These are phyloP conservation scores for Phalacrocorax carbo DNA, from an alignment of 2,113 vertebrate species.

Conservation along the genomic window DNA sequence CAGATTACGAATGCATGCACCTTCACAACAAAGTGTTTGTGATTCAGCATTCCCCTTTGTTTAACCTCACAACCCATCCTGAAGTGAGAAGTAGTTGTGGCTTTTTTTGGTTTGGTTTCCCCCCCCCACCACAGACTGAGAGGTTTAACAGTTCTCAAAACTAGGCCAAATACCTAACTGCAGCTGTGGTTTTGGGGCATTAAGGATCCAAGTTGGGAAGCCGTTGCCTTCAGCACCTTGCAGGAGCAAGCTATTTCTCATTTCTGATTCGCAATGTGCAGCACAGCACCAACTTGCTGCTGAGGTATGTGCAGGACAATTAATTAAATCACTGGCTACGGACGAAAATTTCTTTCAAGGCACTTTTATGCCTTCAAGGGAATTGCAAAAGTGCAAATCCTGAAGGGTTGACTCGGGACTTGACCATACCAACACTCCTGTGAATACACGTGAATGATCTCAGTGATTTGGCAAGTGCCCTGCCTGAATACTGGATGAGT, in stretches of 20 bases:
- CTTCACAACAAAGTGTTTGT: slow-evolving; percentile 22
- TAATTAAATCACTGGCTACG: neutral
- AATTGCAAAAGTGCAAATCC: neutral
- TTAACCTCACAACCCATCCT: neutral
- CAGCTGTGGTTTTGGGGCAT: neutral
- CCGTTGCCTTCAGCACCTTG: slow-evolving; percentile 34
- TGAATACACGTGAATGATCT: neutral
- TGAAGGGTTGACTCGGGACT: neutral
- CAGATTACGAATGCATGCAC: slow-evolving; percentile 47
- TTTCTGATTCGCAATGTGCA: neutral
- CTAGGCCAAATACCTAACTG: neutral
- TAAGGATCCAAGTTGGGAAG: neutral
- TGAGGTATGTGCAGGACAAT: neutral
- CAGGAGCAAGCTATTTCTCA: neutral
- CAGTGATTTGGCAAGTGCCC: neutral
- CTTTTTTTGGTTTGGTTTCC: neutral
- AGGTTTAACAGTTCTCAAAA: neutral
- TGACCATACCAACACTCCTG: neutral
- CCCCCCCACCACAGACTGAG: rapidly evolving
- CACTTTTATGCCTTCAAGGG: neutral
- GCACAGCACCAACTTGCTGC: neutral
- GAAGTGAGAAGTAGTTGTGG: neutral
- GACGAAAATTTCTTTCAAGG: neutral
- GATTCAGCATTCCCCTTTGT: slow-evolving; percentile 32
- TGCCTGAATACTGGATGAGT: neutral